A percentile compares a stretch with the other conserved stretches of the same genome.
These are phyloP conservation scores for Alviniconcha strummeri DNA, from an alignment of 2,888 invertebrate species.

Conservation along the genomic window DNA sequence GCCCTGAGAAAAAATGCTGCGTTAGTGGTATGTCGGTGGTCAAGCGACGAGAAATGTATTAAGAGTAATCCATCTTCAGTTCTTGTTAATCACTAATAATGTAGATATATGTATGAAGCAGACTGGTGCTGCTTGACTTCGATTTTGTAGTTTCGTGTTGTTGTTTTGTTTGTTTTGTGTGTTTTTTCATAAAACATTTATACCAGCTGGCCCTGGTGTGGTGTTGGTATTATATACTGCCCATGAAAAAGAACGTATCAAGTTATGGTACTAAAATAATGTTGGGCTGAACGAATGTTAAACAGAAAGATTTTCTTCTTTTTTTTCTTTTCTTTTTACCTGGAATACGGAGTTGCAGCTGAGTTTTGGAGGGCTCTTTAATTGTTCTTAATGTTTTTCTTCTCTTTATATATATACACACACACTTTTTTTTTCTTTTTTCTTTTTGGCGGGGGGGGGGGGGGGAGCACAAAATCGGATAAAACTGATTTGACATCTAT, in stretches of 20 bases:
- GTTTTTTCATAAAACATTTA: neutral
- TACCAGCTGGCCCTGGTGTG: slow-evolving; percentile 25
- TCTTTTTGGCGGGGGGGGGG: too few relatives aligned
- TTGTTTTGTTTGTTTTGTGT: neutral
- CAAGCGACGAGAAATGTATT: neutral
- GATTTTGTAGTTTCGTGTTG: neutral
- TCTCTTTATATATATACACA: too few relatives aligned
- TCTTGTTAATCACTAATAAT: too few relatives aligned
- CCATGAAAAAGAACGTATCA: neutral
- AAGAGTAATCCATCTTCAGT: neutral
- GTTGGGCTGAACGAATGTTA: neutral
- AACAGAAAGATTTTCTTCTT: neutral
- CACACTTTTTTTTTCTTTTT: too few relatives aligned
- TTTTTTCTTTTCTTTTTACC: too few relatives aligned
- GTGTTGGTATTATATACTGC: slow-evolving; percentile 26
- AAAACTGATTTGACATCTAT: too few relatives aligned
- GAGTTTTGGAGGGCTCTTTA: slow-evolving; percentile 16
- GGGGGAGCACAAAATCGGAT: too few relatives aligned
- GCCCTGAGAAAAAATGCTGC: too few relatives aligned
- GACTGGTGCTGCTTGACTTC: slow-evolving; percentile 17
- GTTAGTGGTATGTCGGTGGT: neutral
- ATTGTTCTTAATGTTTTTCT: neutral
- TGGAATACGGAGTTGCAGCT: neutral
- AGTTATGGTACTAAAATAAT: slow-evolving; percentile 3
- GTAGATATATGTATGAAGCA: neutral